Percentiles rank a stretch among this genome's conserved stretches.
Conservation (phyloP, 2,113 vertebrate species). For the Sisor rabdophorus region DNA sequence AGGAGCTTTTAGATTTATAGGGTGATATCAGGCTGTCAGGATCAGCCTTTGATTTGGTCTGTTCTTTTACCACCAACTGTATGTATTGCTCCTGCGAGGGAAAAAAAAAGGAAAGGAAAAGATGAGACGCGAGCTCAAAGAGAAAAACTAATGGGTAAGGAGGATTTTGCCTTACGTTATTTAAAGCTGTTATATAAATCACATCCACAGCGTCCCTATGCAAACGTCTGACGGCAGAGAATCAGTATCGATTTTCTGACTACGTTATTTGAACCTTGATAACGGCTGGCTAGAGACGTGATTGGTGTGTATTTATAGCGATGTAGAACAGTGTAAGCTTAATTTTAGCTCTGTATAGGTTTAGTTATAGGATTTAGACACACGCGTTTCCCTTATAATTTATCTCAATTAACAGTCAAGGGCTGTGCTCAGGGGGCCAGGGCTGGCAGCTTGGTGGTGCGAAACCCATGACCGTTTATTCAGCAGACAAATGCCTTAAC, state of each 20-base stretch:
- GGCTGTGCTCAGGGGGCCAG: no score
- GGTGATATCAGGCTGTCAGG: slow-evolving; percentile 36
- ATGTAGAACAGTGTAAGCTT: no score
- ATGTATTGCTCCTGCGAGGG: slow-evolving; percentile 13
- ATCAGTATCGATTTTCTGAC: background rate
- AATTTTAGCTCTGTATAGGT: no score
- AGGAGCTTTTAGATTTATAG: slow-evolving; percentile 33
- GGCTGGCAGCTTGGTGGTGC: no score
- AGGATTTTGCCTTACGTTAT: background rate
- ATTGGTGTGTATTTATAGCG: no score
- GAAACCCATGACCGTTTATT: no score
- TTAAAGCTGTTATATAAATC: background rate
- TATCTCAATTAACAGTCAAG: no score
- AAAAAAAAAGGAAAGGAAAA: background rate
- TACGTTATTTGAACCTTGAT: background rate
- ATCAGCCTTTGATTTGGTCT: slow-evolving; percentile 49
- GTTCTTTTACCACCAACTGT: slow-evolving; percentile 25
- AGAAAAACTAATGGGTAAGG: background rate
- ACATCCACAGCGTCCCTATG: background rate
- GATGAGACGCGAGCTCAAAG: background rate
- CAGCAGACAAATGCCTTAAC: no score
- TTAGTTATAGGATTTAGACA: no score
- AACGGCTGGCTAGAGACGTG: no score
- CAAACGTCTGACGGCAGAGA: background rate
- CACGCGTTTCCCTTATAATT: no score